Conservation (phyloP, 2,888 invertebrate species). For the Melipona beecheii region DNA sequence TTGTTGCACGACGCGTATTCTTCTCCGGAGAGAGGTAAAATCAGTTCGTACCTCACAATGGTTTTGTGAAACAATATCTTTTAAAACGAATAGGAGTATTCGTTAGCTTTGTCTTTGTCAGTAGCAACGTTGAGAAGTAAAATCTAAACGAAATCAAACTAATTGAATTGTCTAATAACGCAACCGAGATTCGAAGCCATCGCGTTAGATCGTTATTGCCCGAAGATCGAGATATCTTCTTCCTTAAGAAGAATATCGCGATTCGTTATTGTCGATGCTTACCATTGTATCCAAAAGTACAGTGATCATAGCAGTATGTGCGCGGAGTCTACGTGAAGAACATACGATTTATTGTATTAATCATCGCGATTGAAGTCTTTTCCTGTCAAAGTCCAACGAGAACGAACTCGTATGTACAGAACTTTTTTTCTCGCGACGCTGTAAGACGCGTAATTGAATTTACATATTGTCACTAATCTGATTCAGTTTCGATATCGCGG, state of each 20-base stretch:
- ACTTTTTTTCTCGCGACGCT: background rate
- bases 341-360: background rate
- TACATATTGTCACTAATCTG: background rate
- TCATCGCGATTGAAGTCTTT: background rate
- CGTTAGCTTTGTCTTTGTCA: background rate
- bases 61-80: constrained; percentile 31
- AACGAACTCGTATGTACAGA: background rate
- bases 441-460: background rate
- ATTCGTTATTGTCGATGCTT: background rate
- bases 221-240: background rate
- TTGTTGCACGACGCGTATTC: constrained; percentile 25
- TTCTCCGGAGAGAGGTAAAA: constrained; percentile 1
- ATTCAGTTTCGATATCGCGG: background rate
- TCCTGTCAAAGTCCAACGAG: background rate
- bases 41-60: constrained; percentile 8
- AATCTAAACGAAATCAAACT: background rate
- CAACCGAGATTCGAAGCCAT: background rate
- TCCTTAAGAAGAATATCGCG: background rate
- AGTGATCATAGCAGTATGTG: background rate
- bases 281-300: too few species aligned
- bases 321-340: background rate
- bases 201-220: background rate
- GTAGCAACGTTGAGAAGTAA: background rate
- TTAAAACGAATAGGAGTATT: constrained; percentile 7
- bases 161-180: background rate